Conservation (phyloP, 2,113 vertebrate genomes). For the Salvelinus sp. region DNA sequence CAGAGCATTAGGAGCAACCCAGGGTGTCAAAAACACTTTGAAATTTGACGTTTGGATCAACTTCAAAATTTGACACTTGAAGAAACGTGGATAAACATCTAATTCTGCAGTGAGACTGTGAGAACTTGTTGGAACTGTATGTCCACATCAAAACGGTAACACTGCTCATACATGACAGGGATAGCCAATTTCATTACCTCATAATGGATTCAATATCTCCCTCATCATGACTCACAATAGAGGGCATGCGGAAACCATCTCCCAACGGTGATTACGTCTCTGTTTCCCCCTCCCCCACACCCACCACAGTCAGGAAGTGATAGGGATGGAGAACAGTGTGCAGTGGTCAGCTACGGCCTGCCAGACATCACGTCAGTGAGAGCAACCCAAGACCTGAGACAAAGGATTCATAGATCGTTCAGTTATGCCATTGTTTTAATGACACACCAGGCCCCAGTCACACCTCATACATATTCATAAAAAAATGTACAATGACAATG, state of each 20-base stretch:
- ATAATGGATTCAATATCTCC: neutral
- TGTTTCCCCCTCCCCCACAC: neutral
- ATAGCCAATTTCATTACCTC: neutral
- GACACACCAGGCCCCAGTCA: neutral
- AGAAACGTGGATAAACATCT: no score
- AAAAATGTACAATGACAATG: neutral
- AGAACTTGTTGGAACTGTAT: neutral
- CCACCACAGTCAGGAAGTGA: constrained; percentile 11
- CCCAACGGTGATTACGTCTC: neutral
- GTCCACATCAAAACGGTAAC: neutral
- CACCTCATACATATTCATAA: constrained; percentile 13
- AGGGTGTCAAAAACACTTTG: no score
- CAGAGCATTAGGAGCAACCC: no score
- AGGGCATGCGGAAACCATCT: neutral
- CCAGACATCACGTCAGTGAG: constrained; percentile 32
- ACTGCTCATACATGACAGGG: neutral
- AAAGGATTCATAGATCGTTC: constrained; percentile 54
- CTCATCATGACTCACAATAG: neutral
- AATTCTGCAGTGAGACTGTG: no score
- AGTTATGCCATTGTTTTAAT: constrained; percentile 6
- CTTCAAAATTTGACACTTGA: no score
- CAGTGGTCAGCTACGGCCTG: neutral
- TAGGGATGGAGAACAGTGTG: neutral
- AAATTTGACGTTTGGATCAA: no score
- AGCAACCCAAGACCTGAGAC: constrained; percentile 44